These are phyloP conservation scores for Panthera uncia DNA, from an alignment of 2,113 vertebrate species.

Conservation along the genomic window DNA sequence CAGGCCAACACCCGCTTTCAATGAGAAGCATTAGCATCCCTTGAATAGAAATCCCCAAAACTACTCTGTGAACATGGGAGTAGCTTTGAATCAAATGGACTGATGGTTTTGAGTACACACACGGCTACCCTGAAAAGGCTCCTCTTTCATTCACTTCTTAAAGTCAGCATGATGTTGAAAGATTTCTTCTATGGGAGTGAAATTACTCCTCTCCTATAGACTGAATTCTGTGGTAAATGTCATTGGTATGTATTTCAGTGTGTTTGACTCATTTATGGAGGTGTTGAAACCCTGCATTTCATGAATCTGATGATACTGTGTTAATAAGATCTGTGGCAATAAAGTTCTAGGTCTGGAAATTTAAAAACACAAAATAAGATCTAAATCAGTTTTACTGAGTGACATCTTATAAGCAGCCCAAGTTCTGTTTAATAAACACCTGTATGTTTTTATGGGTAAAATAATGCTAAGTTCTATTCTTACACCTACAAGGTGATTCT, in stretches of 20 bases:
- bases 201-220: background rate
- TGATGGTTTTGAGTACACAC: constrained; percentile 50
- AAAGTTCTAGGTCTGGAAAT: background rate
- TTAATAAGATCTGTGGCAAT: background rate
- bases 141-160: constrained; percentile 52
- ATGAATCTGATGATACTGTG: background rate
- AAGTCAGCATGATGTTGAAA: constrained; percentile 51
- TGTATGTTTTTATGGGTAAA: background rate
- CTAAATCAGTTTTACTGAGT: background rate
- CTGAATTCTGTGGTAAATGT: background rate
- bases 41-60: background rate
- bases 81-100: constrained; percentile 51
- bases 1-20: background rate
- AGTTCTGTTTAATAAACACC: background rate
- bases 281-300: background rate
- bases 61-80: constrained; percentile 61
- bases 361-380: background rate
- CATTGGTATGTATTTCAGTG: background rate
- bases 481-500: background rate
- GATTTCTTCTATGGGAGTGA: background rate
- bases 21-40: background rate
- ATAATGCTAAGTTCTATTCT: background rate
- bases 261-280: background rate
- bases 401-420: background rate
- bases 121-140: background rate